Conservation (phyloP, 2,113 vertebrate genomes). For the Mus pahari region DNA sequence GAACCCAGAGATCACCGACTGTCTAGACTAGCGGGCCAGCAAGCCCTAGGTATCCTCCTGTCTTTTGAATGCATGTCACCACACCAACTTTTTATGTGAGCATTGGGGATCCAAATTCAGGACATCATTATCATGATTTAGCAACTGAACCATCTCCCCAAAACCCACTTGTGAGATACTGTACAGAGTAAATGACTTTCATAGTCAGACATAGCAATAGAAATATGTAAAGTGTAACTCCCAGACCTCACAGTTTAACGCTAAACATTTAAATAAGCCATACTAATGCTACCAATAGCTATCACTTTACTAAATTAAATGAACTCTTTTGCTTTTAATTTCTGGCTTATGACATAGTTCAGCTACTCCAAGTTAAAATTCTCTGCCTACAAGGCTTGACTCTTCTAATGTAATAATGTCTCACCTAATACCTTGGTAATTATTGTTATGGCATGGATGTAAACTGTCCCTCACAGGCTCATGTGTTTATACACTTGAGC, state of each 20-base stretch:
- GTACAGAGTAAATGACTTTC: constrained; percentile 47
- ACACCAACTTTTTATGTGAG: not conserved
- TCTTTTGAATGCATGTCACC: no score
- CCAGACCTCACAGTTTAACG: not conserved
- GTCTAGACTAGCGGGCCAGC: not conserved
- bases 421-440: not conserved
- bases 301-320: constrained; percentile 16
- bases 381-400: not conserved
- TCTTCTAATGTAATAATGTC: not conserved
- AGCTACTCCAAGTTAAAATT: not conserved
- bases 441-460: not conserved
- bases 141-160: not conserved
- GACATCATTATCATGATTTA: not conserved
- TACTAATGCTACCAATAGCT: not conserved
- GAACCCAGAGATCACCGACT: not conserved
- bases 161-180: not conserved
- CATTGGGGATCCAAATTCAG: not conserved
- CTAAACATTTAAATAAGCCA: not conserved
- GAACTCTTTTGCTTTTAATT: constrained; percentile 32
- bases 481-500: not conserved
- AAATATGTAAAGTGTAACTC: constrained; percentile 42
- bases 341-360: not conserved
- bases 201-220: constrained; percentile 5
- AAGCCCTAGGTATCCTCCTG: no score
- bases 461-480: not conserved